These are phyloP conservation scores for Hippoglossus hippoglossus DNA, from an alignment of 2,797 vertebrate genomes.

Conservation along the genomic window DNA sequence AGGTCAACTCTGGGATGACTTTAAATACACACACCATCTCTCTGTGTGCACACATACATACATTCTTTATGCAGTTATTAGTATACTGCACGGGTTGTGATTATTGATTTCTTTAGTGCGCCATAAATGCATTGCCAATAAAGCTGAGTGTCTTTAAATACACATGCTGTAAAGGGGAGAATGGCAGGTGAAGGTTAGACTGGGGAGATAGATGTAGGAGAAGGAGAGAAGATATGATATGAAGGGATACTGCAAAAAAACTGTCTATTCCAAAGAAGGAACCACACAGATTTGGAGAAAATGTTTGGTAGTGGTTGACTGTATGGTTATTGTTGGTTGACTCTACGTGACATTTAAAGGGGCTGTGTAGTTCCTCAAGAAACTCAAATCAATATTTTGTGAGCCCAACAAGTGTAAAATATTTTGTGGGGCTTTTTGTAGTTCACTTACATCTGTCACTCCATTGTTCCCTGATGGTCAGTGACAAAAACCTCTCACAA, in stretches of 20 bases:
- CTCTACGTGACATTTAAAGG: no score
- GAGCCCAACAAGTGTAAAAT: neutral
- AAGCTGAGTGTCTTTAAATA: slow-evolving; percentile 30
- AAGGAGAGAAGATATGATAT: no score
- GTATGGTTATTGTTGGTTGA: no score
- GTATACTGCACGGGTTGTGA: slow-evolving; percentile 10
- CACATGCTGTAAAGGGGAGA: neutral
- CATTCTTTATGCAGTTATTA: slow-evolving; percentile 22
- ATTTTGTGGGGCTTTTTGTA: neutral
- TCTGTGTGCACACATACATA: slow-evolving; percentile 4
- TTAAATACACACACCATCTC: neutral
- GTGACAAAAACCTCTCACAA: slow-evolving; percentile 12
- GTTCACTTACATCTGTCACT: slow-evolving; percentile 8
- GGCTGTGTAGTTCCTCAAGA: no score
- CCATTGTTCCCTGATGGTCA: slow-evolving; percentile 40
- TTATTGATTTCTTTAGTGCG: slow-evolving; percentile 24
- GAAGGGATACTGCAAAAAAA: no score
- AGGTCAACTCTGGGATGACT: slow-evolving; percentile 16
- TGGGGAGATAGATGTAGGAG: neutral
- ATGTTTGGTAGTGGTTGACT: no score
- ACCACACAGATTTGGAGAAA: no score
- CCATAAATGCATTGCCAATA: slow-evolving; percentile 23
- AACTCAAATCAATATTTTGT: no score
- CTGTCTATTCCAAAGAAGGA: no score
- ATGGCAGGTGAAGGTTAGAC: slow-evolving; percentile 3